phyloP scores from a whole-genome alignment of 2,113 vertebrate species.

The human (Homo sapiens) region DNA sequence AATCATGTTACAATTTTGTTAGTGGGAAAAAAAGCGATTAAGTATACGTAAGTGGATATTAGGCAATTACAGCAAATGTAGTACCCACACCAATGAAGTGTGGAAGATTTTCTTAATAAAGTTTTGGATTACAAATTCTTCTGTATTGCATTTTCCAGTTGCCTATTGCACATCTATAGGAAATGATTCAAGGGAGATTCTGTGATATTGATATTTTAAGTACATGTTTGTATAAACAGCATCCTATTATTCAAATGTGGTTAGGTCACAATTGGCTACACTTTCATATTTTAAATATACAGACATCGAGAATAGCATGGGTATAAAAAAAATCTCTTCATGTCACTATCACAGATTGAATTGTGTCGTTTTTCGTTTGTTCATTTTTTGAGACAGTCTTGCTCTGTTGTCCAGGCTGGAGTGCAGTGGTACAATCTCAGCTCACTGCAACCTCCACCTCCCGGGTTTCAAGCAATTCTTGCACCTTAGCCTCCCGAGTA shows the following conservation, averaged over 20 bases:
- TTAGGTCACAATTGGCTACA: not conserved
- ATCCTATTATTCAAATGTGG: not conserved
- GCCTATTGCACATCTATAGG: not conserved
- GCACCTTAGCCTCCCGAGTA: too few relatives aligned
- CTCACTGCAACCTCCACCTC: too few relatives aligned
- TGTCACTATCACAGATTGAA: not conserved
- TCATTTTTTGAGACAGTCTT: too few relatives aligned
- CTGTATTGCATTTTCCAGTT: not conserved
- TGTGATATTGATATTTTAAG: slow-evolving; percentile 7
- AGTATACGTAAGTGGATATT: not conserved
- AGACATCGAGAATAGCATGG: not conserved
- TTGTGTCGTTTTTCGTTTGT: not conserved
- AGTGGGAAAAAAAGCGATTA: not conserved
- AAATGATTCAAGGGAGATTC: not conserved
- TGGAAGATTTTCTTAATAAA: not conserved
- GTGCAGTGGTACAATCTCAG: too few relatives aligned
- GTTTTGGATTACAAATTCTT: not conserved
- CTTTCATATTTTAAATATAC: not conserved
- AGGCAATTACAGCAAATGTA: not conserved
- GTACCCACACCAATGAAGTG: not conserved
- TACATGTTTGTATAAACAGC: not conserved
- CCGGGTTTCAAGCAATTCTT: too few relatives aligned
- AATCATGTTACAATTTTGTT: not conserved
- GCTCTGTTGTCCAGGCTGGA: too few relatives aligned
- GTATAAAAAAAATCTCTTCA: not conserved